Base-by-base conservation (phyloP, 2,888 invertebrate species). In the Epirrita christyi region DNA sequence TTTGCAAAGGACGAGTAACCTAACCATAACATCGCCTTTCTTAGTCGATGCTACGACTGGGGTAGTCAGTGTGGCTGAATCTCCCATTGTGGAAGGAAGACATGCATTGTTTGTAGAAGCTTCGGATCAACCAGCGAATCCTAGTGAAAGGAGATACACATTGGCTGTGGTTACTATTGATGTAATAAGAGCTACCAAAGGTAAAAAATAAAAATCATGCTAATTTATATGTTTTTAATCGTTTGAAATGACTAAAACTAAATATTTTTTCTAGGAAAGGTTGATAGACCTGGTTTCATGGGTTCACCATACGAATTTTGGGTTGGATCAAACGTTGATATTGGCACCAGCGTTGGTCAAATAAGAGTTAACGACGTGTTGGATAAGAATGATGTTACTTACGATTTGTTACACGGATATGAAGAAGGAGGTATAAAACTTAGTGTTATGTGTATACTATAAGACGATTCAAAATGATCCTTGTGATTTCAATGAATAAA, bases 271-370 rank as follows among this genome's bases (percentile, higher is more conserved):
- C 54, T 64, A 94, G 94, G 91, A 42, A 79, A 85, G 70, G 80
- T 87, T 43, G 94, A 94, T 48, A 92, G 92, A 34, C 96, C 97
- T 1, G 96, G 96, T 73, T 97, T 97, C 68, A 92, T 97, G 15
- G 97, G 97, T 27, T 95, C 97, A 0, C 97, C 97, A 0, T 97
- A 97, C 71, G 97, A 97, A 75, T 97, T 97, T 80, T 97, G 97
- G 97, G 97, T 97, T 29, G 97, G 97, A 0, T 95, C 95, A n/a
- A 96, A 96, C 73, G 97, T 96, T 5, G 95, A 95, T 0, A 93
- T 97, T 61, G 97, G 97, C 7, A 96, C 97, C 0, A 97, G 96
- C 67, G 95, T 97, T 40, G 97, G 97, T 0, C 97, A 97, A 86
- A 95, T 97, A 47, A 93, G 96, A 61, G 94, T 96, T 0, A 96